Evolutionary conservation across 2,797 vertebrate species (phyloP).

Genomic region (Thripadectes ignobilis): DNA sequence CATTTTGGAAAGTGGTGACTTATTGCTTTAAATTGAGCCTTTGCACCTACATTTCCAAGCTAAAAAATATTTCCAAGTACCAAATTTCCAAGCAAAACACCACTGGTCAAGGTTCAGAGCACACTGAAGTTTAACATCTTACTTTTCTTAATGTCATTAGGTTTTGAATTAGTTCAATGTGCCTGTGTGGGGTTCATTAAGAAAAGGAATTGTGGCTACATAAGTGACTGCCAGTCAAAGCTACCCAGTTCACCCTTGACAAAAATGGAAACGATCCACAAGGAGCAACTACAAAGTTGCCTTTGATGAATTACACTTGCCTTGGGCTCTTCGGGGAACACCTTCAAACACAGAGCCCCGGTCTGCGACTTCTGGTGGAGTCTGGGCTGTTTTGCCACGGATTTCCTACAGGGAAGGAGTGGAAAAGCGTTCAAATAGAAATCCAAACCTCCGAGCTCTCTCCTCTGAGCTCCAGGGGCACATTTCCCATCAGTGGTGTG

Average conservation of each 20-base stretch:
- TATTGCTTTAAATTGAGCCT: neutral
- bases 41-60: neutral
- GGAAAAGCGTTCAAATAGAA: neutral
- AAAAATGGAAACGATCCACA: neutral
- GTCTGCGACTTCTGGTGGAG: neutral
- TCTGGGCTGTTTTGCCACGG: neutral
- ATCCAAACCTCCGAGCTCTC: neutral
- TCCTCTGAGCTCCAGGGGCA: neutral
- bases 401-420: neutral
- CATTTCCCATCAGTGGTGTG: neutral
- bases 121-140: fast-evolving
- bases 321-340: neutral
- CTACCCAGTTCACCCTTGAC: fast-evolving
- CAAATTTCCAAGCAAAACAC: neutral
- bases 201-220: neutral
- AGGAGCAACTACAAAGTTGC: neutral
- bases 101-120: neutral
- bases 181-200: neutral
- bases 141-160: neutral
- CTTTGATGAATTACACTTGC: neutral
- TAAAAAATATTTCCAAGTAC: neutral
- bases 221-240: neutral
- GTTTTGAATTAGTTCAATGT: neutral
- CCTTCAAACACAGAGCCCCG: neutral
- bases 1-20: neutral